These are phyloP conservation scores for Vesta saturnalis DNA, from an alignment of 2,888 invertebrate species.

Conservation along the genomic window DNA sequence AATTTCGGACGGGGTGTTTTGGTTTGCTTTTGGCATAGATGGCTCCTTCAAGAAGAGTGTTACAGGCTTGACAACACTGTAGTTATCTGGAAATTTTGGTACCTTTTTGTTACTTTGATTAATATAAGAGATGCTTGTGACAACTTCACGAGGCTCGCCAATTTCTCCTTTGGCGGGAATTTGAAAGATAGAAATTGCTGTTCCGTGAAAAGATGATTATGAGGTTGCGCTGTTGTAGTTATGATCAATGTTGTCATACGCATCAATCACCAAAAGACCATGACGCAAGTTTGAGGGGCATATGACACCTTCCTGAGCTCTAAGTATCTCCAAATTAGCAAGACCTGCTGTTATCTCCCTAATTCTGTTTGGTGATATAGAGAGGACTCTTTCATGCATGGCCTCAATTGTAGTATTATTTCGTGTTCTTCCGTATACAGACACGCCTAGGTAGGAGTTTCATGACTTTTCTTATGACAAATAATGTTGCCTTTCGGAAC, in stretches of 20 bases:
- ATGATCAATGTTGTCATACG: conserved; percentile 12
- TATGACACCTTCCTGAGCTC: too few species aligned
- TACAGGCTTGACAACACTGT: conserved; percentile 16
- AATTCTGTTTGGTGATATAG: too few species aligned
- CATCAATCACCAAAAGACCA: conserved; percentile 7
- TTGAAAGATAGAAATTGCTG: conserved; percentile 14
- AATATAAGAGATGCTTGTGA: conserved; percentile 7
- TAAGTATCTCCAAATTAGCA: too few species aligned
- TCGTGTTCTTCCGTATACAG: too few species aligned
- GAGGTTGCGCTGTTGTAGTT: neutral
- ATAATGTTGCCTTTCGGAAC: too few species aligned
- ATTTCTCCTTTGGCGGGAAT: conserved; percentile 14
- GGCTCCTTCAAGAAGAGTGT: conserved; percentile 9
- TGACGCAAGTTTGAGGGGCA: too few species aligned
- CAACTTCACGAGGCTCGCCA: neutral
- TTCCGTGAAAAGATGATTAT: conserved; percentile 11
- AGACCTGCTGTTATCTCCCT: too few species aligned
- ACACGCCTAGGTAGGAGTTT: too few species aligned
- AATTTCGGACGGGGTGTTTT: conserved; percentile 8
- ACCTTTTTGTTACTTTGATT: conserved; percentile 13
- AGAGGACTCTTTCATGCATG: too few species aligned
- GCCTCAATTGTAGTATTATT: too few species aligned
- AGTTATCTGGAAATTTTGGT: conserved; percentile 11
- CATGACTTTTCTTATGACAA: too few species aligned
- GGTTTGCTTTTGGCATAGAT: conserved; percentile 12